A percentile compares a stretch with the other conserved stretches of the same genome.
phyloP scores from a whole-genome alignment of 2,113 vertebrate species.

The Silurus meridionalis region DNA sequence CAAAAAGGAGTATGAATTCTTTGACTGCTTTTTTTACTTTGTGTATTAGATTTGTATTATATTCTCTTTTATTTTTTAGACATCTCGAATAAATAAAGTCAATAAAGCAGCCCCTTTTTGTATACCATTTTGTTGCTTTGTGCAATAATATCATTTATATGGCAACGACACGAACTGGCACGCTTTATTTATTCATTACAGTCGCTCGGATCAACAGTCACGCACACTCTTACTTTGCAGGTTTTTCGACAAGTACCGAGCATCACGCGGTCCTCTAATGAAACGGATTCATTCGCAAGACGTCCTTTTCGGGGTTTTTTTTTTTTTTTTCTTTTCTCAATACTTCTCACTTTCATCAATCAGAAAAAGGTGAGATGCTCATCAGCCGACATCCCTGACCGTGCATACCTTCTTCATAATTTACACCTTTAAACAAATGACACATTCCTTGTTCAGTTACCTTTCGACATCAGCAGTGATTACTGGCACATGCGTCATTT shows the following conservation, averaged over 20 bases:
- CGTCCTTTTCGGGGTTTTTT: not conserved
- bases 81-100: not conserved
- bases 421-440: constrained; percentile 18
- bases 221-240: not conserved
- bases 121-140: not conserved
- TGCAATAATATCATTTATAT: not conserved
- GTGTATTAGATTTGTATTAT: not conserved
- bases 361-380: constrained; percentile 1
- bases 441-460: constrained; percentile 65
- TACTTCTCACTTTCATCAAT: constrained; percentile 27
- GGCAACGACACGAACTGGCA: not conserved
- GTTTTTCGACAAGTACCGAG: constrained; percentile 7
- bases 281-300: constrained; percentile 18
- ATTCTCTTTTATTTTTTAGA: not conserved
- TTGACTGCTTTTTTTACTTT: not conserved
- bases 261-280: not conserved
- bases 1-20: not conserved
- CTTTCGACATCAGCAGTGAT: constrained; percentile 73
- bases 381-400: constrained; percentile 29
- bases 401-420: not conserved
- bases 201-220: constrained; percentile 3
- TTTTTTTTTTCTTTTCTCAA: not conserved
- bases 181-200: not conserved
- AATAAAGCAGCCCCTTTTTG: not conserved
- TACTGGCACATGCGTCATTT: constrained; percentile 71